Conservation (phyloP, 2,888 invertebrate genomes). For the Spialia ferax region DNA sequence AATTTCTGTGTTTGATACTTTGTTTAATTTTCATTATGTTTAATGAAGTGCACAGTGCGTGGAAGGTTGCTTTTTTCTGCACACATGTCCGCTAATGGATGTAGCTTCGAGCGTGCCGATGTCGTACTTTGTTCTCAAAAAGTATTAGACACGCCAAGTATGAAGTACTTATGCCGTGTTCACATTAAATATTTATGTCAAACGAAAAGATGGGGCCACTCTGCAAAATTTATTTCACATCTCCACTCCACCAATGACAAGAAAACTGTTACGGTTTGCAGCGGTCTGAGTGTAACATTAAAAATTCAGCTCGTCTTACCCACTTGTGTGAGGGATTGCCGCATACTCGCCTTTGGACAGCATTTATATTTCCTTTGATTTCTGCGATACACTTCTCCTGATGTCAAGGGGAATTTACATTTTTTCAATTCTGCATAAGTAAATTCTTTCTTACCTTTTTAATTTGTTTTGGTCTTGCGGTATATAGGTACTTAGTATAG, state of each 20-base stretch:
- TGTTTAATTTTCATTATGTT: conserved; percentile 39
- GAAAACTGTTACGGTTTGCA: conserved; percentile 87
- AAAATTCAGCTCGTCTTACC: conserved; percentile 85
- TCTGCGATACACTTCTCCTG: conserved; percentile 54
- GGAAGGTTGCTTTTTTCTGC: conserved; percentile 18
- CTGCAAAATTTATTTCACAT: conserved; percentile 87
- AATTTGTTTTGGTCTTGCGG: no score
- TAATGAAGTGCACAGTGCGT: conserved; percentile 24
- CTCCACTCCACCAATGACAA: conserved; percentile 85
- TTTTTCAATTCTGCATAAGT: neutral
- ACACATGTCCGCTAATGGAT: conserved; percentile 30
- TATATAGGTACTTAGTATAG: no score
- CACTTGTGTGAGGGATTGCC: conserved; percentile 87
- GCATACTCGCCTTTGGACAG: conserved; percentile 84
- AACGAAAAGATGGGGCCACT: conserved; percentile 87
- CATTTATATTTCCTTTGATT: conserved; percentile 85
- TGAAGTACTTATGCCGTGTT: conserved; percentile 76
- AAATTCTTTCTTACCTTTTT: no score
- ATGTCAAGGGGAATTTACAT: conserved; percentile 33
- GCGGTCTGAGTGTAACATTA: conserved; percentile 86
- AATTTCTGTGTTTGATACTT: conserved; percentile 54
- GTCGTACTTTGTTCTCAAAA: conserved; percentile 69
- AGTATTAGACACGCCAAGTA: conserved; percentile 80
- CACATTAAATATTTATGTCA: conserved; percentile 84
- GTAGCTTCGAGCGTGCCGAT: conserved; percentile 4